Evolutionary conservation across 1,140 invertebrate species (phyloP).

Genomic region (Chlorops oryzae): DNA sequence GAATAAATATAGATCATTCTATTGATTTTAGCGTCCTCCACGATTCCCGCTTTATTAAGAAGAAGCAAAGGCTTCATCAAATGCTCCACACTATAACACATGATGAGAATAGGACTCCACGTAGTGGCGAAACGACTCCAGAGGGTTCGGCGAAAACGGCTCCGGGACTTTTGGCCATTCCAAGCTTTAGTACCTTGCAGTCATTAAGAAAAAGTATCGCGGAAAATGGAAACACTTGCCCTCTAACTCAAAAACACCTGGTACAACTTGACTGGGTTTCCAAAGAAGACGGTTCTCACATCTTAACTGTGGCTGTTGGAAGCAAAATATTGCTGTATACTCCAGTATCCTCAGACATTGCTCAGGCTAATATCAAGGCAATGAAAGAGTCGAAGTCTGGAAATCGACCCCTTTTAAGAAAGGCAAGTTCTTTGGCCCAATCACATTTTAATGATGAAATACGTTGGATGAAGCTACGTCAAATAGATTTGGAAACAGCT

Average conservation of each 20-base stretch:
- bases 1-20: slow-evolving; percentile 73
- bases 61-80: slow-evolving; percentile 70
- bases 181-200: slow-evolving; percentile 87
- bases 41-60: slow-evolving; percentile 72
- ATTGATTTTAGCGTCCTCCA: slow-evolving; percentile 78
- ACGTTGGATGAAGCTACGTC: slow-evolving; percentile 92
- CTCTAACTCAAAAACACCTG: slow-evolving; percentile 77
- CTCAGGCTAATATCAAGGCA: slow-evolving; percentile 80
- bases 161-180: slow-evolving; percentile 72
- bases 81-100: slow-evolving; percentile 57
- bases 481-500: slow-evolving; percentile 86
- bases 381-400: slow-evolving; percentile 76
- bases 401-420: slow-evolving; percentile 74
- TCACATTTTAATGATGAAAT: slow-evolving; percentile 80
- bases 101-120: slow-evolving; percentile 53
- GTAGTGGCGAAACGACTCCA: slow-evolving; percentile 51
- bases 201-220: slow-evolving; percentile 82
- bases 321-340: slow-evolving; percentile 84
- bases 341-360: slow-evolving; percentile 80
- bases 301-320: slow-evolving; percentile 92
- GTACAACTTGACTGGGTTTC: slow-evolving; percentile 98
- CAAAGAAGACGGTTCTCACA: slow-evolving; percentile 96
- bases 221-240: slow-evolving; percentile 85
- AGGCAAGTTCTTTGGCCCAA: slow-evolving; percentile 78
- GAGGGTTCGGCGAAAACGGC: slow-evolving; percentile 46